These are phyloP conservation scores for Calycopis cecrops DNA, from an alignment of 1,140 invertebrate genomes.

Conservation along the genomic window DNA sequence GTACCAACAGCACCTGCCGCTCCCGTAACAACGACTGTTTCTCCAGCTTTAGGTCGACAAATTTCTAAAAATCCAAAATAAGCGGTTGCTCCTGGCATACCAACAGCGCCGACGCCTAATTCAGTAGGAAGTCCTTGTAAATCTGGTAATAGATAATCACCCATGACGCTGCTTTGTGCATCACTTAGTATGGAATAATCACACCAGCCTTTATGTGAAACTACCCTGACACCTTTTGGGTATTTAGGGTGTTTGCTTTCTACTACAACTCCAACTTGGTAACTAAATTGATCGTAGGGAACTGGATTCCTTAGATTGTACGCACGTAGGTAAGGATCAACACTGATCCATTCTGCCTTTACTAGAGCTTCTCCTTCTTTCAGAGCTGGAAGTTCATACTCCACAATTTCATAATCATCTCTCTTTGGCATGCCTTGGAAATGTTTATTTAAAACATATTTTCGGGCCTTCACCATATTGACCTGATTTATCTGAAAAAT, in stretches of 20 bases:
- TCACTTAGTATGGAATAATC: conserved; percentile 60
- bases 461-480: conserved; percentile 53
- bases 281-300: conserved; percentile 61
- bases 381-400: conserved; percentile 58
- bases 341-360: conserved; percentile 70
- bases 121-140: conserved; percentile 37
- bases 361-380: conserved; percentile 62
- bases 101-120: conserved; percentile 20
- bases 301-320: conserved; percentile 28
- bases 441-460: conserved; percentile 58
- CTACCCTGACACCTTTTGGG: conserved; percentile 74
- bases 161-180: neutral
- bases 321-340: conserved; percentile 73
- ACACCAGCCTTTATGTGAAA: conserved; percentile 78
- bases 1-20: neutral
- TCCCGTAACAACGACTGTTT: conserved; percentile 13
- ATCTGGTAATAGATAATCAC: conserved; percentile 31
- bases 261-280: conserved; percentile 54
- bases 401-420: conserved; percentile 59
- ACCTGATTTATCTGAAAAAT: conserved; percentile 2
- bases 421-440: conserved; percentile 61
- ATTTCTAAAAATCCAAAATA: conserved; percentile 25
- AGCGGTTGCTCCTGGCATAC: conserved; percentile 23
- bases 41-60: conserved; percentile 22
- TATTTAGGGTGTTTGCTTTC: conserved; percentile 57